Evolutionary conservation across 1,140 invertebrate species (phyloP), one percentile per base, ranked within the genome.

Genomic region (Drosophila rufa): DNA sequence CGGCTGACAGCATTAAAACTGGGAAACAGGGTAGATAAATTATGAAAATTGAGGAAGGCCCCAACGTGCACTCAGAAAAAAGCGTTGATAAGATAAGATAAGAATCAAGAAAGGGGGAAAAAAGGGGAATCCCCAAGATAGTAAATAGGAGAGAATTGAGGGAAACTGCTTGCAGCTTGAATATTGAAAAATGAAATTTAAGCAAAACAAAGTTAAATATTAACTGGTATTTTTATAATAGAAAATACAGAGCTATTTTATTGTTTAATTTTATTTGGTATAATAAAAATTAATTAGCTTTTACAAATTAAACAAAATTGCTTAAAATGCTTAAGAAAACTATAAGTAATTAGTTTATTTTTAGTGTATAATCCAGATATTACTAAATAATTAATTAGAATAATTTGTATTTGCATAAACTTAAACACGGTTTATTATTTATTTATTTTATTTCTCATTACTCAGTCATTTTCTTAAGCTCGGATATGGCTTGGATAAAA

Each of bases 1-100:
- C 68, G 56, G 71, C 55, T 68, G 75, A 79, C 46, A 70, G 55
- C 78, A 58, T 81, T 75, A 57, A 86, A 82, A 79, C 65, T 75
- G 66, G 46, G 60, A 33, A 33, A 33, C 78, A 68, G 45, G 43
- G 46, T 58, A 25, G 68, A 78, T 85, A 80, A 85, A 84, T 84
- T 75, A 66, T 58, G 42, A 51, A 42, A 59, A 46, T 27, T 19
- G 30, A 12, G 25, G 25, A 66, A 46, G 46, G 22, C 58, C 19
- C 57, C 42, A 55, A 22, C 1, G 33, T 48, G 19, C 42, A 74
- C 15, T 43, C n/a, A 46, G 33, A 40, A 47, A 61, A 55, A 75
- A 15, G 1, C 2, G 3, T 14, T 19, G 40, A 43, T 40, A 36
- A 60, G 58, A 53, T 60, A 33, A 22, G 27, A 11, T 51, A 19